Evolutionary conservation across 2,888 invertebrate species (phyloP).

Genomic region (Chalcosyrphus nemorum): DNA sequence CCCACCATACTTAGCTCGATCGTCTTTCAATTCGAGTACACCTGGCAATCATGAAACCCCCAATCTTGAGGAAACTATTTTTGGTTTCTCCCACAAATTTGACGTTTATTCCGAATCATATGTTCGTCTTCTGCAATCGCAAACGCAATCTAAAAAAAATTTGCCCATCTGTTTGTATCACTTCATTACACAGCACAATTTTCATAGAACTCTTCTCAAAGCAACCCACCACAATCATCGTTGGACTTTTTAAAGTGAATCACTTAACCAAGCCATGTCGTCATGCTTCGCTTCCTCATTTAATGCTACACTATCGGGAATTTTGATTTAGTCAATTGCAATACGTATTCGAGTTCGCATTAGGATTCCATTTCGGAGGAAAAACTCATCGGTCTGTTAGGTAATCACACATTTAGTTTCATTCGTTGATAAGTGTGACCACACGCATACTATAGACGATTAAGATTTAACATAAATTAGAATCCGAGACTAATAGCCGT

Average conservation of each 20-base stretch:
- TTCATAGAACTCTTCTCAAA: background rate
- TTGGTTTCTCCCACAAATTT: background rate
- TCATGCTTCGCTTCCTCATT: background rate
- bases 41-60: background rate
- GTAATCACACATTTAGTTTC: background rate
- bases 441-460: background rate
- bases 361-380: background rate
- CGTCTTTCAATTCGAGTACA: background rate
- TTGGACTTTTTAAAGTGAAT: background rate
- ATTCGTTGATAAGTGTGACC: background rate
- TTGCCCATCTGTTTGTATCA: background rate
- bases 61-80: background rate
- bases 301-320: background rate
- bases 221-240: background rate
- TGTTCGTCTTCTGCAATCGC: background rate
- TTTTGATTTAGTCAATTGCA: background rate
- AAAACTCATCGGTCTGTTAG: background rate
- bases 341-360: background rate
- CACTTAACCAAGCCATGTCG: background rate
- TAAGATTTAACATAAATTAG: background rate
- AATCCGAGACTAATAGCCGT: background rate
- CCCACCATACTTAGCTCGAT: no score
- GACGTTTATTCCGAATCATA: background rate
- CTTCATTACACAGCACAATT: background rate
- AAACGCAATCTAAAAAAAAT: background rate